Conservation (phyloP, 2,888 invertebrate genomes). For the Ormyrus pomaceus region DNA sequence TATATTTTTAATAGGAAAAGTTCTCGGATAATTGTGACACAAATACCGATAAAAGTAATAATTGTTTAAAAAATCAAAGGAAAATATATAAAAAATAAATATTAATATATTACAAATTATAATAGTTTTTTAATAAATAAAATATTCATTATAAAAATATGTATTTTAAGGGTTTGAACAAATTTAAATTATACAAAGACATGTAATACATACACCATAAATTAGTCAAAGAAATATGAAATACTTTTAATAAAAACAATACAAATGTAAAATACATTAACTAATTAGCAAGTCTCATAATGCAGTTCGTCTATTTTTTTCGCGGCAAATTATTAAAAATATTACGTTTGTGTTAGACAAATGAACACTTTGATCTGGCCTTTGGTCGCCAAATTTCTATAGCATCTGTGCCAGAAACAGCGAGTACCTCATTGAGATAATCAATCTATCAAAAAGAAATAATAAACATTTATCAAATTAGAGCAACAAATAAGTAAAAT, state of each 20-base stretch:
- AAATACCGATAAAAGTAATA: too few species aligned
- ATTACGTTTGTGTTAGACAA: conserved; percentile 38
- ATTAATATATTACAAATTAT: conserved; percentile 1
- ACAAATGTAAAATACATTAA: conserved; percentile 54
- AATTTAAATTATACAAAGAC: conserved; percentile 31
- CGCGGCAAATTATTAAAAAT: conserved; percentile 48
- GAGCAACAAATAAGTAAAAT: conserved; percentile 23
- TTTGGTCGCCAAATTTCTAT: conserved; percentile 70
- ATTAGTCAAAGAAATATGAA: conserved; percentile 50
- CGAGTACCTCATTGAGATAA: conserved; percentile 69
- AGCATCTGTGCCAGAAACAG: conserved; percentile 67
- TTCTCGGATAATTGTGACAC: too few species aligned
- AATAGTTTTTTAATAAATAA: conserved; percentile 22
- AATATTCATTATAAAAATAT: background rate
- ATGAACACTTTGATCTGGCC: conserved; percentile 55
- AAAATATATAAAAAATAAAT: conserved; percentile 17
- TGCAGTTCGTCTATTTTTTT: conserved; percentile 33
- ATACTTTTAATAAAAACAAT: conserved; percentile 55
- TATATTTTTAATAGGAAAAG: too few species aligned
- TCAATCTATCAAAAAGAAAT: conserved; percentile 65
- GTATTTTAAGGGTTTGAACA: conserved; percentile 33
- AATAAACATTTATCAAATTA: conserved; percentile 36
- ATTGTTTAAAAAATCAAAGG: background rate
- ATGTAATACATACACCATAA: conserved; percentile 45
- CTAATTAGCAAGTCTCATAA: conserved; percentile 47